Conservation (phyloP, 2,797 vertebrate genomes). For the Lates japonicus region DNA sequence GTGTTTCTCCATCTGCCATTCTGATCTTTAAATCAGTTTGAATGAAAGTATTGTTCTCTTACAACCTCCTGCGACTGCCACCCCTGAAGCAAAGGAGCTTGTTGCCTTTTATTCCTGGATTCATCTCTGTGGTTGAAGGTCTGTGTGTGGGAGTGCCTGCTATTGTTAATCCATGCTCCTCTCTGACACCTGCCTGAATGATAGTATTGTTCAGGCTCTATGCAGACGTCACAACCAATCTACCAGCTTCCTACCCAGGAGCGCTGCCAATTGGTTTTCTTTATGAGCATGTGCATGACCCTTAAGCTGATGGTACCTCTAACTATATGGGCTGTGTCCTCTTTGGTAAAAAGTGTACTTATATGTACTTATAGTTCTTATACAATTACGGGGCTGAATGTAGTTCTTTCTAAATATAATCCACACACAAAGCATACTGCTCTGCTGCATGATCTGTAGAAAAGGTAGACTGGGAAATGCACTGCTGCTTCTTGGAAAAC, state of each 20-base stretch:
- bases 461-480: no score
- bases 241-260: constrained; percentile 13
- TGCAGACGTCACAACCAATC: constrained; percentile 7
- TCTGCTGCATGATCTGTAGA: background rate
- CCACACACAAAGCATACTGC: background rate
- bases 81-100: background rate
- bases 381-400: background rate
- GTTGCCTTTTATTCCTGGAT: constrained; percentile 35
- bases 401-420: constrained; percentile 6
- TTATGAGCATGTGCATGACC: constrained; percentile 3
- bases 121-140: constrained; percentile 33
- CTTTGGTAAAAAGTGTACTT: constrained; percentile 1
- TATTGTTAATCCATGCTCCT: constrained; percentile 54
- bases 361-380: background rate
- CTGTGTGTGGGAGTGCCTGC: constrained; percentile 49
- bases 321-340: constrained; percentile 1
- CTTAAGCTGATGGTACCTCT: background rate
- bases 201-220: constrained; percentile 50
- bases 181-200: constrained; percentile 57
- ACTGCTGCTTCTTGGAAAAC: background rate
- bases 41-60: constrained; percentile 27
- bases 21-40: background rate
- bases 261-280: background rate
- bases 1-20: no score
- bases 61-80: constrained; percentile 1